phyloP scores from a whole-genome alignment of 1,140 invertebrate species.

The Drusus annulatus region DNA sequence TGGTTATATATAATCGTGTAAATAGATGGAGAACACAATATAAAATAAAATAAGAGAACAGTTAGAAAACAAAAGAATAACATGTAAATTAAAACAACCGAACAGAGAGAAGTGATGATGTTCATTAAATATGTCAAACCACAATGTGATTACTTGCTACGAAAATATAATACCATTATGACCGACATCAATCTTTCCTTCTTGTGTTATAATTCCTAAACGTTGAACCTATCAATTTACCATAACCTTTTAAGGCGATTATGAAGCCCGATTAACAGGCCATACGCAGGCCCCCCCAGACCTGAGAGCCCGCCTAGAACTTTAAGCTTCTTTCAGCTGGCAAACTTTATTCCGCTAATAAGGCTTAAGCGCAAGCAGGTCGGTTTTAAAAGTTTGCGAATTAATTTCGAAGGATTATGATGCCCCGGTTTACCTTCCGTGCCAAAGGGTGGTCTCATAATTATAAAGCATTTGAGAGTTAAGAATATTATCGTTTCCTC shows the following conservation, averaged over 20 bases:
- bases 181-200: neutral
- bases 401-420: neutral
- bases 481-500: too few relatives aligned
- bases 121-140: too few relatives aligned
- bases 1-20: too few relatives aligned
- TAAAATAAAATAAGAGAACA: too few relatives aligned
- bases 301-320: neutral
- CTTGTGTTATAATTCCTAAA: neutral
- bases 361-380: slow-evolving; percentile 8
- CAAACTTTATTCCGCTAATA: slow-evolving; percentile 18
- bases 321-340: neutral
- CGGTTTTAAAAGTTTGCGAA: slow-evolving; percentile 6
- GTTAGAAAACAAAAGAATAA: too few relatives aligned
- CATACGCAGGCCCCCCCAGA: neutral
- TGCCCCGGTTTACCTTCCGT: neutral
- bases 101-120: too few relatives aligned
- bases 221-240: slow-evolving; percentile 1
- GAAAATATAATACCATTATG: too few relatives aligned
- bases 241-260: slow-evolving; percentile 8
- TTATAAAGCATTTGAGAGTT: neutral
- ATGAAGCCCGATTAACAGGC: neutral
- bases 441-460: neutral
- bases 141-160: too few relatives aligned
- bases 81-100: too few relatives aligned
- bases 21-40: too few relatives aligned